Evolutionary conservation across 2,888 invertebrate genomes (phyloP).

Genomic region (Sclerodermus sp.): DNA sequence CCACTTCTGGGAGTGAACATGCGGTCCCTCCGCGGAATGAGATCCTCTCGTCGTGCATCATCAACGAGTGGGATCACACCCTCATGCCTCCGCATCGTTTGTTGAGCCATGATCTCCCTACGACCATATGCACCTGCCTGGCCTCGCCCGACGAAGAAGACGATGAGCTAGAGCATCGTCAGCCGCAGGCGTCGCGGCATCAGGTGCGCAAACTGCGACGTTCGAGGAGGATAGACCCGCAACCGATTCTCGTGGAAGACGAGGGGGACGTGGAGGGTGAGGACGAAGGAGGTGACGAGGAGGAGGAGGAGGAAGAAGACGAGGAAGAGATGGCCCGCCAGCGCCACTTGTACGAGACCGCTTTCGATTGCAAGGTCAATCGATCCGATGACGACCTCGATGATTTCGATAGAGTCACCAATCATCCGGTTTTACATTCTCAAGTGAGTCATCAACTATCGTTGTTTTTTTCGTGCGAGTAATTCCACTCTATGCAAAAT

Average conservation of each 20-base stretch:
- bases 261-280: slow-evolving; percentile 56
- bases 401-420: slow-evolving; percentile 78
- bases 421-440: slow-evolving; percentile 70
- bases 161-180: slow-evolving; percentile 62
- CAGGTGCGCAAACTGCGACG: slow-evolving; percentile 62
- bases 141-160: slow-evolving; percentile 61
- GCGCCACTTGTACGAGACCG: slow-evolving; percentile 84
- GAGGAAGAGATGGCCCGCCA: slow-evolving; percentile 65
- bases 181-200: slow-evolving; percentile 37
- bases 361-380: slow-evolving; percentile 84
- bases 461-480: too few species aligned
- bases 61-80: slow-evolving; percentile 58
- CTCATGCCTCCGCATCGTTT: slow-evolving; percentile 76
- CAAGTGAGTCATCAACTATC: slow-evolving; percentile 25
- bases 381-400: slow-evolving; percentile 81
- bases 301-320: slow-evolving; percentile 56
- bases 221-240: slow-evolving; percentile 65
- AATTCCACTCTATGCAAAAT: too few species aligned
- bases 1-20: slow-evolving; percentile 46
- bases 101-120: slow-evolving; percentile 61
- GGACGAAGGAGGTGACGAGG: slow-evolving; percentile 60
- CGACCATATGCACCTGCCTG: slow-evolving; percentile 72
- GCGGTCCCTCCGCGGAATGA: slow-evolving; percentile 38
- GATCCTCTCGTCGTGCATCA: slow-evolving; percentile 53
- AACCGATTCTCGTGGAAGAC: slow-evolving; percentile 54